Evolutionary conservation across 2,888 invertebrate genomes (phyloP).

Genomic region (Unio pictorum): DNA sequence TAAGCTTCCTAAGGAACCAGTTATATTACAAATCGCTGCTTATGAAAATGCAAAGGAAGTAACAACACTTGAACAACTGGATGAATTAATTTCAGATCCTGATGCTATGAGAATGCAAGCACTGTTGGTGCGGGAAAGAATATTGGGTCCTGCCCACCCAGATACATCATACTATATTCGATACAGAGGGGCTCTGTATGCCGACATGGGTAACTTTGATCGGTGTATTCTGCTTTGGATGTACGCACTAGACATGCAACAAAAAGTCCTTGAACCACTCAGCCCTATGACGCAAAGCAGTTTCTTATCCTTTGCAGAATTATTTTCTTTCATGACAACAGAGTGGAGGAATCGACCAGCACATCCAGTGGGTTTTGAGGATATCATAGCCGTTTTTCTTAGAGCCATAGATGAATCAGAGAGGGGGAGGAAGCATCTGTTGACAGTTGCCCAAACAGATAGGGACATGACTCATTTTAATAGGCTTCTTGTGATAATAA

Average conservation of each 20-base stretch:
- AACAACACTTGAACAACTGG: conserved; percentile 82
- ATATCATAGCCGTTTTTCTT: conserved; percentile 86
- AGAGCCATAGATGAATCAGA: conserved; percentile 80
- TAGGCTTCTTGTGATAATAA: conserved; percentile 86
- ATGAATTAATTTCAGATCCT: conserved; percentile 91
- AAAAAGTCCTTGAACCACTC: conserved; percentile 90
- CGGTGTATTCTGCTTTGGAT: conserved; percentile 94
- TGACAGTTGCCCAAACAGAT: conserved; percentile 48
- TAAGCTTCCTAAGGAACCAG: conserved; percentile 81
- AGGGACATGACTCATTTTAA: conserved; percentile 85
- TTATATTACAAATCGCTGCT: conserved; percentile 83
- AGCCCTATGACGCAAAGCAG: conserved; percentile 96
- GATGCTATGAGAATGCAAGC: conserved; percentile 95
- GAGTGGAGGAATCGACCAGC: conserved; percentile 78
- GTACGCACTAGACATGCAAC: conserved; percentile 96
- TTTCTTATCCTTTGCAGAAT: conserved; percentile 93
- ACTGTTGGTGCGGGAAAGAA: conserved; percentile 90
- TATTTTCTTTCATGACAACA: conserved; percentile 88
- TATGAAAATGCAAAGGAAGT: conserved; percentile 92
- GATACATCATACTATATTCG: conserved; percentile 97
- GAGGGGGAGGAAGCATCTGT: conserved; percentile 70
- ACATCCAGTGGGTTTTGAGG: conserved; percentile 83
- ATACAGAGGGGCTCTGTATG: conserved; percentile 93
- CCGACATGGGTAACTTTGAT: conserved; percentile 90
- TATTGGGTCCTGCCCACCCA: conserved; percentile 92